Evolutionary conservation across 2,888 invertebrate genomes (phyloP).

Genomic region (Zonitis immaculata): DNA sequence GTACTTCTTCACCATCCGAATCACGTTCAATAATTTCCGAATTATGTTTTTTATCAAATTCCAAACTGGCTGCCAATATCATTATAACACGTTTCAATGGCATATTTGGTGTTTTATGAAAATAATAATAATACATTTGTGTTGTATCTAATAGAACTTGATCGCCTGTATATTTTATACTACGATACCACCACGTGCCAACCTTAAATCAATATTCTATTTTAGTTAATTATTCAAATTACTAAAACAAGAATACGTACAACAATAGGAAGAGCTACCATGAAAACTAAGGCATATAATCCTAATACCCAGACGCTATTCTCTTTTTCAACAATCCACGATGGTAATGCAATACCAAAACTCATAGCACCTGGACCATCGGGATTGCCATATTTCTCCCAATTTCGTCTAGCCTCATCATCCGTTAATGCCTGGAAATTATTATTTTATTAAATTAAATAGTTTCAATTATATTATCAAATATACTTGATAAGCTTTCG

Average conservation of each 20-base stretch:
- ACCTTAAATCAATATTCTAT: conserved; percentile 51
- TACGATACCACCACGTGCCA: conserved; percentile 99
- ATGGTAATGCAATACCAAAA: conserved; percentile 98
- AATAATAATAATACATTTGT: conserved; percentile 91
- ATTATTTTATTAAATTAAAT: conserved; percentile 1
- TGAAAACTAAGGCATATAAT: conserved; percentile 92
- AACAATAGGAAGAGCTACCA: conserved; percentile 89
- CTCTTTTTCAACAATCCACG: conserved; percentile 99
- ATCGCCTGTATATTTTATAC: conserved; percentile 95
- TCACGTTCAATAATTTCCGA: conserved; percentile 89
- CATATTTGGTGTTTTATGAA: conserved; percentile 95
- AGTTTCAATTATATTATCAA: not conserved
- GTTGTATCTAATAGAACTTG: conserved; percentile 96
- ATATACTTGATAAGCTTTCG: conserved; percentile 82
- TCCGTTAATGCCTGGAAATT: conserved; percentile 87
- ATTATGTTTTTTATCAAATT: conserved; percentile 92
- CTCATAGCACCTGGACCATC: conserved; percentile 99
- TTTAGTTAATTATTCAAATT: not conserved
- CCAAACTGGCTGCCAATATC: conserved; percentile 94
- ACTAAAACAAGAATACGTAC: conserved; percentile 49
- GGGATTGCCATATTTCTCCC: conserved; percentile 99
- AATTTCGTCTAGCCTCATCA: conserved; percentile 94
- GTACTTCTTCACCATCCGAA: conserved; percentile 93
- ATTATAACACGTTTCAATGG: conserved; percentile 91
- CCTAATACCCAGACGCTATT: conserved; percentile 98